Evolutionary conservation across 2,797 vertebrate species (phyloP).

Genomic region (Liasis olivaceus): DNA sequence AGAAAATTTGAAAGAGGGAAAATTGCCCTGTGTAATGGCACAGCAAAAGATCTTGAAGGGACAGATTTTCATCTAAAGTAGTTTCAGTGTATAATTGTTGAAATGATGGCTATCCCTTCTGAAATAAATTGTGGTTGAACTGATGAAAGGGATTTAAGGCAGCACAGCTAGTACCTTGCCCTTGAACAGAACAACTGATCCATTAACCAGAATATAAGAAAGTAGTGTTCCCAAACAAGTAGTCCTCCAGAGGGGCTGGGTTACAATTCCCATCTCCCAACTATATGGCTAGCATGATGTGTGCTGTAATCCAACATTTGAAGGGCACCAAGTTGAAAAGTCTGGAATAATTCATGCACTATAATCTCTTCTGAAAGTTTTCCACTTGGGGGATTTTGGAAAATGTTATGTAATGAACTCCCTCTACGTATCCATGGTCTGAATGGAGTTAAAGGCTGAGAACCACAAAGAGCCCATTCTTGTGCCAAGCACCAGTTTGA

Average conservation of each 20-base stretch:
- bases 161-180: neutral
- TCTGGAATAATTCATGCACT: neutral
- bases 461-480: neutral
- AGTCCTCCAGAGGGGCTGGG: neutral
- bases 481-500: neutral
- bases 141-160: neutral
- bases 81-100: neutral
- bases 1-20: slow-evolving; percentile 4
- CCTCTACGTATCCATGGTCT: neutral
- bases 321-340: neutral
- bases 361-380: neutral
- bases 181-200: neutral
- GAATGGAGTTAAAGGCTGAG: neutral
- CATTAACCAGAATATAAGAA: neutral
- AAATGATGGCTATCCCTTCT: neutral
- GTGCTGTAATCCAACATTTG: neutral
- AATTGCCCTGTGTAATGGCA: neutral
- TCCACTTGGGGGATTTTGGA: neutral
- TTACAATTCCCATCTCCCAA: neutral
- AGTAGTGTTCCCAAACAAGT: neutral
- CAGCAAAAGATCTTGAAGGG: neutral
- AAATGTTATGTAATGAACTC: neutral
- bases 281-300: neutral
- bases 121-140: neutral
- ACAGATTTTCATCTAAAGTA: neutral